phyloP scores from a whole-genome alignment of 2,113 vertebrate species.

The Neolamprologus hecqui region DNA sequence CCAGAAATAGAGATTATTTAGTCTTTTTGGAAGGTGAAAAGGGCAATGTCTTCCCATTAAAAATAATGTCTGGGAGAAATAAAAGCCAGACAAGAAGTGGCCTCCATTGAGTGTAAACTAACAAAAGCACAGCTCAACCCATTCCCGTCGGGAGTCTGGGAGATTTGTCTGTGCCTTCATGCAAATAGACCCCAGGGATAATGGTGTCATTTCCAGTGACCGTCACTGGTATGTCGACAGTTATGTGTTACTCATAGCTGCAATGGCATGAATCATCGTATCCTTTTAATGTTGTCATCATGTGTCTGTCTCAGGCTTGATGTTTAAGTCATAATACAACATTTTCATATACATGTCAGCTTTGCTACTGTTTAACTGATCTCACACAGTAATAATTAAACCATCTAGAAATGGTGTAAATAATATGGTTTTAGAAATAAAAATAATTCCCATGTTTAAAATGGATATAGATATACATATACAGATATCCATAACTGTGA shows the following conservation, averaged over 20 bases:
- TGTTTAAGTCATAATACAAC: neutral
- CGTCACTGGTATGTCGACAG: constrained; percentile 5
- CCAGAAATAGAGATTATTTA: neutral
- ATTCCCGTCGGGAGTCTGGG: neutral
- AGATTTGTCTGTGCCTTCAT: neutral
- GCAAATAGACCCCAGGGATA: neutral
- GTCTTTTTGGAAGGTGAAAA: neutral
- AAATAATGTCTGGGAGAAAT: neutral
- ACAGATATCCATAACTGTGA: neutral
- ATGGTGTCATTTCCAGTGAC: constrained; percentile 7
- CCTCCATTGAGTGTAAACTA: neutral
- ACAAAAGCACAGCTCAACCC: neutral
- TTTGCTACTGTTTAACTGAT: neutral
- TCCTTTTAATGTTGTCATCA: constrained; percentile 5
- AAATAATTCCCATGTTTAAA: neutral
- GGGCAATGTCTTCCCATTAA: neutral
- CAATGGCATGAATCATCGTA: constrained; percentile 13
- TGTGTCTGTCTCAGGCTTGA: neutral
- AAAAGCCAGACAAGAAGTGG: neutral
- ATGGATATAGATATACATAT: neutral
- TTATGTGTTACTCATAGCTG: constrained; percentile 17
- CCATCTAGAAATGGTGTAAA: neutral
- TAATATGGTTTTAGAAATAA: neutral
- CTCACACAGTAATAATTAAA: neutral
- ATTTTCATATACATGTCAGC: constrained; percentile 2